Conservation (phyloP, 2,797 vertebrate species). For the Sciaenops ocellatus region DNA sequence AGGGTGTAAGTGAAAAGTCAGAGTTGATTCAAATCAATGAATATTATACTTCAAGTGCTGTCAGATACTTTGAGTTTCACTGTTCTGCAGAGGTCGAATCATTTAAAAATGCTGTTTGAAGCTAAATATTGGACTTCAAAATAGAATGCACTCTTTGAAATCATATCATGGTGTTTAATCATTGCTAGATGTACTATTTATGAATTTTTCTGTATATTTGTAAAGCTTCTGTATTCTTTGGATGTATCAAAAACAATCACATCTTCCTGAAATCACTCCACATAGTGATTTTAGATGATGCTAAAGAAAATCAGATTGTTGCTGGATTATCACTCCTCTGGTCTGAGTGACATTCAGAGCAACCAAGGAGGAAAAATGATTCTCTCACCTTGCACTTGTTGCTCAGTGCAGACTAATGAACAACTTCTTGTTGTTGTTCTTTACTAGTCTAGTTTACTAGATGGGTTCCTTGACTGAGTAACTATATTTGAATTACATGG, state of each 20-base stretch:
- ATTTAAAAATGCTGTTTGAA: not conserved
- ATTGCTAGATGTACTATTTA: not conserved
- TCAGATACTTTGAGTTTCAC: not conserved
- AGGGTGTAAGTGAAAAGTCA: not conserved
- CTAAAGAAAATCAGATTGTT: not conserved
- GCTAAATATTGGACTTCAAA: too few species aligned
- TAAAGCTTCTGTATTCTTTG: not conserved
- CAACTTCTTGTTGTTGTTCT: not conserved
- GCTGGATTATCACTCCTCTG: not conserved
- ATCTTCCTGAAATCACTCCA: not conserved
- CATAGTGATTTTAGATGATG: not conserved
- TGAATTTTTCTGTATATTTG: not conserved
- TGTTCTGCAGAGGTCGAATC: not conserved
- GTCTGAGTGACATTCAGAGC: not conserved
- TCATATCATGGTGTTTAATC: not conserved
- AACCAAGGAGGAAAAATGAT: not conserved
- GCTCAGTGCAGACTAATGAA: conserved; percentile 5
- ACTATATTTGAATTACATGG: not conserved
- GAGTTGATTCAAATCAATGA: not conserved
- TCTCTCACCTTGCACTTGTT: not conserved
- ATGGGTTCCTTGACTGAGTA: not conserved
- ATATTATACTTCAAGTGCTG: not conserved
- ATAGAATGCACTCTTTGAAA: not conserved
- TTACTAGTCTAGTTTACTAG: not conserved
- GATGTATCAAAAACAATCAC: not conserved